Conservation (phyloP, 2,113 vertebrate genomes). For the Otolemur garnettii region DNA sequence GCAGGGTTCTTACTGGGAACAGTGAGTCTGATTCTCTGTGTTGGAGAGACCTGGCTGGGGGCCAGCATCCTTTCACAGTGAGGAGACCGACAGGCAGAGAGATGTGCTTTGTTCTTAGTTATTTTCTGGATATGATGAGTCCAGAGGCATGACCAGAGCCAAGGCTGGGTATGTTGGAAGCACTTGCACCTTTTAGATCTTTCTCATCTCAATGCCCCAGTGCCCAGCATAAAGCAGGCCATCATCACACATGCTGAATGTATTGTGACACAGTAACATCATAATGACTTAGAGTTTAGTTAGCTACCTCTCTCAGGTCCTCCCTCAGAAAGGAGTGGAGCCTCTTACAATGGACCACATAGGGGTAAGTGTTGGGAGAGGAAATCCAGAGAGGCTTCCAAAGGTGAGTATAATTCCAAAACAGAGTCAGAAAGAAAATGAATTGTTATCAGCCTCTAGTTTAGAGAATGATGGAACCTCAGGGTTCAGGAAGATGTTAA, state of each 20-base stretch:
- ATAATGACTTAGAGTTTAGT: not conserved
- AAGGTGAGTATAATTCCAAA: not conserved
- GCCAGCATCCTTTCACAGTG: not conserved
- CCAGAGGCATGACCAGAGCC: not conserved
- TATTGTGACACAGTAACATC: slow-evolving; percentile 34
- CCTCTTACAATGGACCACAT: not conserved
- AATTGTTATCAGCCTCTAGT: not conserved
- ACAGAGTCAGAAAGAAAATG: slow-evolving; percentile 14
- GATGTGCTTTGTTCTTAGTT: slow-evolving; percentile 25
- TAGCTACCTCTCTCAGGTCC: not conserved
- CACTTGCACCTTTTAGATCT: not conserved
- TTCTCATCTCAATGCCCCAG: not conserved
- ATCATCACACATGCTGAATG: not conserved
- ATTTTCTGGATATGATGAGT: not conserved
- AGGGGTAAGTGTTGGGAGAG: not conserved
- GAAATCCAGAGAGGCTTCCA: not conserved
- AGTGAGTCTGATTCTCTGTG: not conserved
- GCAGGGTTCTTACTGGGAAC: not conserved
- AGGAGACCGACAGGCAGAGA: slow-evolving; percentile 27
- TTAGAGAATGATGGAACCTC: not conserved
- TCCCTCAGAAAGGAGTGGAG: not conserved
- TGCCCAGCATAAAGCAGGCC: not conserved
- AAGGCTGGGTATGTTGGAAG: not conserved
- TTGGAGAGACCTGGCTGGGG: not conserved
- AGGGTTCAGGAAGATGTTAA: not conserved